Evolutionary conservation across 2,888 invertebrate genomes (phyloP), one percentile per base, ranked within the genome.

Genomic region (Isotomurus palustris): DNA sequence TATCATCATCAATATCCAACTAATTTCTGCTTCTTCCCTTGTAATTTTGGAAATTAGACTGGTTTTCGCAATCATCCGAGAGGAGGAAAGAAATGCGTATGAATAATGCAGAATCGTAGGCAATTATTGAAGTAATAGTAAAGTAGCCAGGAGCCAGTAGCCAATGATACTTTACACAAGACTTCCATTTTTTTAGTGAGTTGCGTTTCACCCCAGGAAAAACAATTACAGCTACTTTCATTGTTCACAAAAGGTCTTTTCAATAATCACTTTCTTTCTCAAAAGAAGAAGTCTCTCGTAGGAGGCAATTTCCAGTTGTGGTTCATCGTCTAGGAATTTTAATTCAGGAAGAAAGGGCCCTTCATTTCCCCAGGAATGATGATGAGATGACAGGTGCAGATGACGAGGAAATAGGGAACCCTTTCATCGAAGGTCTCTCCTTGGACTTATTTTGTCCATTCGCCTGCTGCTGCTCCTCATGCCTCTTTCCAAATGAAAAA

Each of bases 341-440:
- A 38, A 38, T 14, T 17, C 14, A 38, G 5, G 32, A 32, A 8
- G 38, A 19, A 38, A 38, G 38, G n/a, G n/a, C n/a, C n/a, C n/a
- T n/a, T n/a, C n/a, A n/a, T n/a, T n/a, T n/a, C n/a, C n/a, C n/a
- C n/a, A n/a, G n/a, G 38, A 19, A 38, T 38, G 38, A 38, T 38
- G 38, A 38, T 38, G 38, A 38, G 38, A 38, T 38, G 38, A 38
- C 38, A 38, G 38, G 38, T 38, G 38, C 38, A 17, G 38, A 38
- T 38, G 38, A 38, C 19, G 38, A 38, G 14, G 38, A 38, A 19
- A 38, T 17, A 38, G n/a, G 38, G 38, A 38, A 17, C 38, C 38
- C 38, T 38, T 14, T 19, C 8, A 38, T 17, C 19, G 19, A 38
- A 38, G 19, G 19, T n/a, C 8, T 38, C 14, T n/a, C 19, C 5